Conservation (phyloP, 2,797 vertebrate species). For the Hemitrygon akajei region DNA sequence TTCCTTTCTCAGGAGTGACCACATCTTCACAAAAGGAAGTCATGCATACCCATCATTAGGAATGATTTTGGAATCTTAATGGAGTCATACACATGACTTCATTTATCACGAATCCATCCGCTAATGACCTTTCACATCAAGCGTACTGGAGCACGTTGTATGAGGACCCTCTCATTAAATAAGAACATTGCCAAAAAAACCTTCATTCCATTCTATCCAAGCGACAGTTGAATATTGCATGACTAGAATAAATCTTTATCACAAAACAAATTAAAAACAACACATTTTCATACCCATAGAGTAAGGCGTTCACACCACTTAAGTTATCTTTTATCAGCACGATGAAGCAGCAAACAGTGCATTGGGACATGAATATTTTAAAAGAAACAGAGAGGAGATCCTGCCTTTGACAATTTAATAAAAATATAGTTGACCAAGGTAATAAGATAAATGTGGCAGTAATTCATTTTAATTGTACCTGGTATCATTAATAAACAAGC, state of each 20-base stretch:
- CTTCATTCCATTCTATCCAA: conserved; percentile 68
- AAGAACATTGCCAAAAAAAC: conserved; percentile 64
- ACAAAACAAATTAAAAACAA: conserved; percentile 49
- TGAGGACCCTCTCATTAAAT: conserved; percentile 46
- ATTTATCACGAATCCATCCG: conserved; percentile 47
- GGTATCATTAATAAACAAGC: conserved; percentile 78
- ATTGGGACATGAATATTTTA: conserved; percentile 43
- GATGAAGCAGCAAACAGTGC: conserved; percentile 57
- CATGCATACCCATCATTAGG: conserved; percentile 57
- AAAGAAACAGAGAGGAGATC: background rate
- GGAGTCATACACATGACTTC: conserved; percentile 60
- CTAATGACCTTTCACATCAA: conserved; percentile 43
- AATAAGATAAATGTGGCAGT: conserved; percentile 13
- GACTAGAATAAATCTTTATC: conserved; percentile 63
- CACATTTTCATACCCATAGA: conserved; percentile 66
- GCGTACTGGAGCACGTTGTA: conserved; percentile 47
- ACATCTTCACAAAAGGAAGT: conserved; percentile 53
- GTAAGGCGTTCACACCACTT: conserved; percentile 54
- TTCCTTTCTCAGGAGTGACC: conserved; percentile 62
- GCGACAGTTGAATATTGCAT: conserved; percentile 80
- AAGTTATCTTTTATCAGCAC: conserved; percentile 72
- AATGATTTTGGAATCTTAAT: conserved; percentile 56
- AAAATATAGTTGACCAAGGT: conserved; percentile 18
- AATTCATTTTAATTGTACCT: conserved; percentile 26
- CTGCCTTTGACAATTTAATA: conserved; percentile 13